Evolutionary conservation across 2,113 vertebrate genomes (phyloP).

Genomic region (Chinchilla lanigera): DNA sequence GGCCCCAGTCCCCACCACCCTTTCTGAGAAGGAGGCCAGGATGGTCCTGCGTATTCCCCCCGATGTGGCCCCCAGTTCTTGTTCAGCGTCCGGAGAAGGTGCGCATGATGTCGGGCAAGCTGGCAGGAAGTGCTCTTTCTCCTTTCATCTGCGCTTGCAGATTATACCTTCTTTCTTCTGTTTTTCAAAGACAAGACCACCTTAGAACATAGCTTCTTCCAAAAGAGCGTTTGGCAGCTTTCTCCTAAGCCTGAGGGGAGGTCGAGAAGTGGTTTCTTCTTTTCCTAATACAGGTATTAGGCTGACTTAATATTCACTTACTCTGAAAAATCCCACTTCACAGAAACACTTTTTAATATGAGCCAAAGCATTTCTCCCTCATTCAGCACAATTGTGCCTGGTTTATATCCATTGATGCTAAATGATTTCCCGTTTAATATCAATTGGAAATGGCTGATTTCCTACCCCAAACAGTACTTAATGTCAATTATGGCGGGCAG

Average conservation of each 20-base stretch:
- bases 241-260: slow-evolving; percentile 69
- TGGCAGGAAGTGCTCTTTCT: not conserved
- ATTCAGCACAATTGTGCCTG: slow-evolving; percentile 81
- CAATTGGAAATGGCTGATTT: slow-evolving; percentile 85
- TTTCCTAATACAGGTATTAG: slow-evolving; percentile 82
- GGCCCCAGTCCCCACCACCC: rapidly evolving
- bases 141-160: slow-evolving; percentile 60
- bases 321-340: slow-evolving; percentile 83
- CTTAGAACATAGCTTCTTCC: slow-evolving; percentile 71
- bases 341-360: slow-evolving; percentile 82
- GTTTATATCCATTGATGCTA: slow-evolving; percentile 84
- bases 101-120: not conserved
- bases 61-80: not conserved
- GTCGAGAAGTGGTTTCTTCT: slow-evolving; percentile 77
- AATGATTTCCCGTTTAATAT: slow-evolving; percentile 84
- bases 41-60: not conserved
- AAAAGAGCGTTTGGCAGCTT: slow-evolving; percentile 67
- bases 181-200: slow-evolving; percentile 77
- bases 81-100: no score
- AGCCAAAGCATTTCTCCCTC: slow-evolving; percentile 81
- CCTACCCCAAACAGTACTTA: slow-evolving; percentile 85
- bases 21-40: not conserved
- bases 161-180: slow-evolving; percentile 62
- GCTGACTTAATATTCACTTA: slow-evolving; percentile 83
- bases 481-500: slow-evolving; percentile 82